Conservation (phyloP, 2,797 vertebrate genomes). For the Alfaro cultratus region DNA sequence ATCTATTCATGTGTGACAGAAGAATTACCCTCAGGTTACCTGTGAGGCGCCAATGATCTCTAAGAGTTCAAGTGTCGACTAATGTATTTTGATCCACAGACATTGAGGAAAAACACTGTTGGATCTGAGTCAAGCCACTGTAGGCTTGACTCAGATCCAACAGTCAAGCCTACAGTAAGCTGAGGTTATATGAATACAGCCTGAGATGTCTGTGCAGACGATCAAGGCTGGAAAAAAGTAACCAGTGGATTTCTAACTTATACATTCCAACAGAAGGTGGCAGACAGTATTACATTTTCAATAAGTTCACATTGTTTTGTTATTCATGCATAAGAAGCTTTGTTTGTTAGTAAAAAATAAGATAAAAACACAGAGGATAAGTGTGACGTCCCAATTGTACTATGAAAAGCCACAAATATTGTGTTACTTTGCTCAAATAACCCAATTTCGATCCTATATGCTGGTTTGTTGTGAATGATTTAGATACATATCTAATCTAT, state of each 20-base stretch:
- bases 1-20: neutral
- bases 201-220: neutral
- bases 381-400: neutral
- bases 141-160: too few relatives aligned
- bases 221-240: neutral
- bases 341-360: neutral
- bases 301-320: neutral
- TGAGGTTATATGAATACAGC: neutral
- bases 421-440: too few relatives aligned
- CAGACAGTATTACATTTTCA: neutral
- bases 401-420: neutral
- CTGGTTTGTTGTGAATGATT: too few relatives aligned
- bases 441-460: too few relatives aligned
- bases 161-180: neutral
- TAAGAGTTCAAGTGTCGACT: neutral
- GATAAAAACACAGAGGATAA: neutral
- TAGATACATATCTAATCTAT: too few relatives aligned
- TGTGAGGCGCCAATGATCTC: neutral
- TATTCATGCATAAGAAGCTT: neutral
- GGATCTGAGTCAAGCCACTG: neutral
- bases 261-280: neutral
- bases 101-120: neutral
- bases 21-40: neutral
- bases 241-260: neutral
- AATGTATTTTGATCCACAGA: neutral